Conservation (phyloP, 92 coral and sea anemone species). For the Zoanthus sansibaricus region DNA sequence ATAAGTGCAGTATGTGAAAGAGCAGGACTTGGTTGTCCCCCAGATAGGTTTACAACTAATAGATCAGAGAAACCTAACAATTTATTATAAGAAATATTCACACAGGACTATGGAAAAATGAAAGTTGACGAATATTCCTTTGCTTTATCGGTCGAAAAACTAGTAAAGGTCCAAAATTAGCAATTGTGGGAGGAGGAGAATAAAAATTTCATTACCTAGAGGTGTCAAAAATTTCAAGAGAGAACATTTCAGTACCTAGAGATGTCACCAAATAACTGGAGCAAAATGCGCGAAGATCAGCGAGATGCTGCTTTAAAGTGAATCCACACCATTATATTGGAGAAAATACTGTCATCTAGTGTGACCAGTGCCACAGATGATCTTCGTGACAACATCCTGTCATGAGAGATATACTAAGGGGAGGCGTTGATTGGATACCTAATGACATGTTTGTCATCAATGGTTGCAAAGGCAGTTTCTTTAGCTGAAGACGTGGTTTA, state of each 20-base stretch:
- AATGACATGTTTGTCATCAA: too few relatives aligned
- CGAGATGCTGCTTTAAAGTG: background rate
- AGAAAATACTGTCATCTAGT: too few relatives aligned
- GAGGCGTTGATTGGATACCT: too few relatives aligned
- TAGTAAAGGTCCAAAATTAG: too few relatives aligned
- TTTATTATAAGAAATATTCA: too few relatives aligned
- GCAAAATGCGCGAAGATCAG: background rate
- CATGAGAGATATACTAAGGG: too few relatives aligned
- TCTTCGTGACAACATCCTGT: too few relatives aligned
- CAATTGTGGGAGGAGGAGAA: background rate
- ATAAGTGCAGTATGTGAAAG: conserved; percentile 51
- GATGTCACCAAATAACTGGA: background rate
- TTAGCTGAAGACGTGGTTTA: background rate
- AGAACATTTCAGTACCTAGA: background rate
- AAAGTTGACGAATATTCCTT: background rate
- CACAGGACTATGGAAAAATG: background rate
- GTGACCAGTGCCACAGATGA: too few relatives aligned
- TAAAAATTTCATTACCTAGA: too few relatives aligned
- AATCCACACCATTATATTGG: too few relatives aligned
- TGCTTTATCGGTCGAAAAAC: too few relatives aligned
- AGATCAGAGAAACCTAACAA: conserved; percentile 55
- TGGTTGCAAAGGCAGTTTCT: conserved; percentile 28
- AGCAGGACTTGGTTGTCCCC: conserved; percentile 64
- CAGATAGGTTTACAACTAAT: conserved; percentile 53
- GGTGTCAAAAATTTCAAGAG: background rate